These are phyloP conservation scores for Bambusicola thoracicus DNA, from an alignment of 2,113 vertebrate genomes.

Conservation along the genomic window DNA sequence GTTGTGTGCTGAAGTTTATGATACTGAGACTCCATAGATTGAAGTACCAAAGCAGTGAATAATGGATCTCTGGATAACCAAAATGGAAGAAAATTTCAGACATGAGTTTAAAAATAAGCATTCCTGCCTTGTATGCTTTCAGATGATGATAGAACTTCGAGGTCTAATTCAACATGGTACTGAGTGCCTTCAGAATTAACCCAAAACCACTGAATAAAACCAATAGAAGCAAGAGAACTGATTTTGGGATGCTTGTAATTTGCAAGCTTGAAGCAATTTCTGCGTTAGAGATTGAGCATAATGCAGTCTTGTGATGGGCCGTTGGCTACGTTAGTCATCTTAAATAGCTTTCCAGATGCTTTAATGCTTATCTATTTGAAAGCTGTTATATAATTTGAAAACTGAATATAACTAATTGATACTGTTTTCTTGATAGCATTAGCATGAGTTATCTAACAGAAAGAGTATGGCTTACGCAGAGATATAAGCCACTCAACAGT, in stretches of 20 bases:
- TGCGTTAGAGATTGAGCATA: not conserved
- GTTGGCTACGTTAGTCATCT: not conserved
- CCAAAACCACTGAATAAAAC: not conserved
- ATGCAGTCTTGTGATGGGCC: not conserved
- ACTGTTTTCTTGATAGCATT: not conserved
- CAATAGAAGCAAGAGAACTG: not conserved
- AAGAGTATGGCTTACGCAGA: not conserved
- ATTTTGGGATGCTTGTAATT: not conserved
- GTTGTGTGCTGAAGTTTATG: not conserved
- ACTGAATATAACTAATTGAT: not conserved
- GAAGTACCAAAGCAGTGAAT: not conserved
- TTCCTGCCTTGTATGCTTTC: not conserved
- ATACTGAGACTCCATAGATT: not conserved
- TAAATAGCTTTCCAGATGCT: not conserved
- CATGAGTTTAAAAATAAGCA: not conserved
- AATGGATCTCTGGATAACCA: not conserved
- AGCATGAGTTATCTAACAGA: rapidly evolving
- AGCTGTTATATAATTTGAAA: not conserved
- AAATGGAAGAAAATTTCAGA: not conserved
- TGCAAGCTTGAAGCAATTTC: not conserved
- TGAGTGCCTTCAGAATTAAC: not conserved
- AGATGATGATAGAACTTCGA: not conserved
- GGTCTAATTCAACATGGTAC: not conserved
- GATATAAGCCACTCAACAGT: rapidly evolving
- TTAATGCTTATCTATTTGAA: not conserved